Evolutionary conservation across 2,797 vertebrate genomes (phyloP).

Genomic region (Labeo calbasu): DNA sequence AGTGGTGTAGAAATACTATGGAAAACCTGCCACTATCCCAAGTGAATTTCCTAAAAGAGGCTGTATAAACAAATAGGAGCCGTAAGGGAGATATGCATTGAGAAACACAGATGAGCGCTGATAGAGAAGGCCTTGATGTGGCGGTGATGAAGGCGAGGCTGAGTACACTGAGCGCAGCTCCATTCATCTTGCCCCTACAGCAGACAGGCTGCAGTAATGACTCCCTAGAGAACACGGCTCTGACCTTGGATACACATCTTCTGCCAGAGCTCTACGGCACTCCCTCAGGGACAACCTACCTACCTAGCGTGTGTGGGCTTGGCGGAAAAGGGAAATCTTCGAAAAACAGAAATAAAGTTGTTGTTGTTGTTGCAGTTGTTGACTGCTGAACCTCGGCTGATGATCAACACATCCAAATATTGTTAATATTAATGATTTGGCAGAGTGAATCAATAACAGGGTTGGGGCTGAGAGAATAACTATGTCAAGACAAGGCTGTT

Average conservation of each 20-base stretch:
- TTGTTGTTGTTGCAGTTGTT: not conserved
- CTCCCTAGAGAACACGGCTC: conserved; percentile 31
- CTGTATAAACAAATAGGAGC: conserved; percentile 13
- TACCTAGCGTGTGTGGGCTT: conserved; percentile 16
- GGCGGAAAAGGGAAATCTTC: conserved; percentile 1
- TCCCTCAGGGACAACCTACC: conserved; percentile 10
- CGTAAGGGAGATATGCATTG: not conserved
- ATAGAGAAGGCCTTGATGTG: conserved; percentile 32
- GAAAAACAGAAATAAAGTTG: not conserved
- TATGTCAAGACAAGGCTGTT: conserved; percentile 10
- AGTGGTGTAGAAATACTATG: not conserved
- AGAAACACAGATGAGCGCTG: conserved; percentile 6
- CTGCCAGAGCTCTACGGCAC: not conserved
- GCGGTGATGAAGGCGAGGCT: conserved; percentile 4
- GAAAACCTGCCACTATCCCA: conserved; percentile 11
- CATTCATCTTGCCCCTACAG: conserved; percentile 40
- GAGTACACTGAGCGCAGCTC: not conserved
- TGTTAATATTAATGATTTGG: conserved; percentile 26
- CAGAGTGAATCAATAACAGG: not conserved
- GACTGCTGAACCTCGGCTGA: not conserved
- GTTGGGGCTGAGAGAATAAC: not conserved
- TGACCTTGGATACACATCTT: conserved; percentile 42
- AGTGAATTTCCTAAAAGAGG: not conserved
- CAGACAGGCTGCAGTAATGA: conserved; percentile 37
- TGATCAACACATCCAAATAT: not conserved